Evolutionary conservation across 2,888 invertebrate genomes (phyloP).

Genomic region (Malthinus flaveolus): DNA sequence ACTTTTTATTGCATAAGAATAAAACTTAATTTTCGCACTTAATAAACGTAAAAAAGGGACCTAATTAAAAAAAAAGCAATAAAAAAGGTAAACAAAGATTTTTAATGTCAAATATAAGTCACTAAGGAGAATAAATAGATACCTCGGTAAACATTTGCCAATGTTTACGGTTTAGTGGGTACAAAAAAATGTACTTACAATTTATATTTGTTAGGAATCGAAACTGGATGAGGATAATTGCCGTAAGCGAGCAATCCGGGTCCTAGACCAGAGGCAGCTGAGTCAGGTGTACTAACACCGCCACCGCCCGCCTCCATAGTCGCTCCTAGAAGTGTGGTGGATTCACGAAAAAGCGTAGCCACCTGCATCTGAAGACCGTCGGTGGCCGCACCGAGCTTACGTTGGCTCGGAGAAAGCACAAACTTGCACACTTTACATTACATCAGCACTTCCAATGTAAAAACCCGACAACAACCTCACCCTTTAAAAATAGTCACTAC

Average conservation of each 20-base stretch:
- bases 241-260: conserved; percentile 47
- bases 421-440: conserved; percentile 40
- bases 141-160: not conserved
- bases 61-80: conserved; percentile 3
- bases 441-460: conserved; percentile 49
- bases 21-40: not conserved
- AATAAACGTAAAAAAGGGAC: not conserved
- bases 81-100: conserved; percentile 19
- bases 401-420: conserved; percentile 33
- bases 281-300: conserved; percentile 43
- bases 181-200: conserved; percentile 48
- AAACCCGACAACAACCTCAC: conserved; percentile 58
- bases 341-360: conserved; percentile 69
- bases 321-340: conserved; percentile 67
- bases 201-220: conserved; percentile 55
- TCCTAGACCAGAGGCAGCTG: conserved; percentile 42
- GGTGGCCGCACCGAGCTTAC: conserved; percentile 46
- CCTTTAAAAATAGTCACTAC: conserved; percentile 59
- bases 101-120: conserved; percentile 2
- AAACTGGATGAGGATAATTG: conserved; percentile 51
- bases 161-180: conserved; percentile 8
- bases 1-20: conserved; percentile 24
- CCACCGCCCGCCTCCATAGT: conserved; percentile 61
- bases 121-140: not conserved
- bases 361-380: conserved; percentile 62